A percentile compares a stretch with the other conserved stretches of the same genome.
These are phyloP conservation scores for Eueides isabella DNA, from an alignment of 1,140 invertebrate genomes.

Conservation along the genomic window DNA sequence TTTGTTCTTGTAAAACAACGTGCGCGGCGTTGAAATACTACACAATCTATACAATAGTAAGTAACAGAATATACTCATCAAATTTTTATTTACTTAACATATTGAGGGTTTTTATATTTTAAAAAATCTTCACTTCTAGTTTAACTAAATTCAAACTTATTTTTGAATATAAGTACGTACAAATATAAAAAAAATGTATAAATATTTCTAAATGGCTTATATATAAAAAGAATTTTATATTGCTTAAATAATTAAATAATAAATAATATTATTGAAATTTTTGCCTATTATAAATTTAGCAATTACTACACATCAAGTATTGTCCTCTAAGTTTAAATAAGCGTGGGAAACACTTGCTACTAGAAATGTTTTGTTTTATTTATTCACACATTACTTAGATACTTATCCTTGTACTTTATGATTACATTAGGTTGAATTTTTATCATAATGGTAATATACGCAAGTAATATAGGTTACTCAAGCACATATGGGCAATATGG, in stretches of 20 bases:
- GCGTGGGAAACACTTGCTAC: slow-evolving; percentile 1
- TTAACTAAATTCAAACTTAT: too few species aligned
- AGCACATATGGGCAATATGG: too few species aligned
- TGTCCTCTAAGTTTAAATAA: neutral
- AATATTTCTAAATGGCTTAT: too few species aligned
- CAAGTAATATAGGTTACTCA: neutral
- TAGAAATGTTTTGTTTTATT: slow-evolving; percentile 8
- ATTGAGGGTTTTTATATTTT: too few species aligned
- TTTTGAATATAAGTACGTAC: too few species aligned
- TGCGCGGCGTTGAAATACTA: too few species aligned
- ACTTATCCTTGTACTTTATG: neutral
- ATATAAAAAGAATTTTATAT: neutral
- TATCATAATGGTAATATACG: neutral
- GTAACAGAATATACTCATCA: too few species aligned
- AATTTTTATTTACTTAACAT: too few species aligned
- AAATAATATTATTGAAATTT: neutral
- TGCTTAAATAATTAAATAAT: neutral
- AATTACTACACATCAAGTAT: neutral
- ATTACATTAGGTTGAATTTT: neutral
- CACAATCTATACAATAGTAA: too few species aligned
- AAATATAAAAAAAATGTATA: too few species aligned
- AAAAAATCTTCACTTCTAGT: too few species aligned
- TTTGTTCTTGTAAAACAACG: too few species aligned
- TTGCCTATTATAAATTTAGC: neutral
- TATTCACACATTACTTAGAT: slow-evolving; percentile 3